phyloP scores from a whole-genome alignment of 2,888 invertebrate species.

The Clostera curtula region DNA sequence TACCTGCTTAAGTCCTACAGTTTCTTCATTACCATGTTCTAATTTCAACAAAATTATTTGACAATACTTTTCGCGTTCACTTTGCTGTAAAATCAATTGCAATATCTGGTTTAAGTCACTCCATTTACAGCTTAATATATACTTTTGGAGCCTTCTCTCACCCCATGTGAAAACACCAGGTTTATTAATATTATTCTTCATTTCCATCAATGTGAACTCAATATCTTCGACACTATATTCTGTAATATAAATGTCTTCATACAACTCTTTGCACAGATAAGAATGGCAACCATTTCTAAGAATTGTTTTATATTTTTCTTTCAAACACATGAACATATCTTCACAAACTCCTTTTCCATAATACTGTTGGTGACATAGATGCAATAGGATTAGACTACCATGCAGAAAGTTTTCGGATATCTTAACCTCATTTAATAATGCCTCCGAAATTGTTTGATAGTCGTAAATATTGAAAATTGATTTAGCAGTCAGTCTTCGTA shows the following conservation, averaged over 20 bases:
- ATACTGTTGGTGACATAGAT: conserved; percentile 34
- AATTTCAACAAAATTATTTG: conserved; percentile 36
- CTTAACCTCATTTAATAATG: conserved; percentile 21
- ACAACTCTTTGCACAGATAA: conserved; percentile 40
- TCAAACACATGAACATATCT: conserved; percentile 21
- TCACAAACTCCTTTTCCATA: conserved; percentile 8
- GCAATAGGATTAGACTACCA: conserved; percentile 44
- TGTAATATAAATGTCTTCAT: conserved; percentile 28
- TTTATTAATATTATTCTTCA: conserved; percentile 21
- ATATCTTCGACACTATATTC: conserved; percentile 20
- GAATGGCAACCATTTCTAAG: conserved; percentile 30
- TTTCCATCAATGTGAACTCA: conserved; percentile 28
- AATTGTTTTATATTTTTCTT: conserved; percentile 22
- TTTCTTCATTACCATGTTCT: conserved; percentile 17
- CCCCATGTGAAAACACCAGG: conserved; percentile 48
- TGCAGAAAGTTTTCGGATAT: conserved; percentile 51
- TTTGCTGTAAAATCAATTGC: conserved; percentile 26
- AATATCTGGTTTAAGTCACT: conserved; percentile 31
- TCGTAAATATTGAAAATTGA: conserved; percentile 56
- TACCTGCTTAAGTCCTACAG: conserved; percentile 27
- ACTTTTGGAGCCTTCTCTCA: conserved; percentile 33
- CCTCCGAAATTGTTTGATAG: conserved; percentile 30
- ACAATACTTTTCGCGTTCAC: conserved; percentile 40
- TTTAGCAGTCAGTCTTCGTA: conserved; percentile 56
- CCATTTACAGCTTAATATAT: conserved; percentile 31